Evolutionary conservation across 1,140 invertebrate species (phyloP), one percentile per base, ranked within the genome.

Genomic region (Gonioctena quinquepunctata): DNA sequence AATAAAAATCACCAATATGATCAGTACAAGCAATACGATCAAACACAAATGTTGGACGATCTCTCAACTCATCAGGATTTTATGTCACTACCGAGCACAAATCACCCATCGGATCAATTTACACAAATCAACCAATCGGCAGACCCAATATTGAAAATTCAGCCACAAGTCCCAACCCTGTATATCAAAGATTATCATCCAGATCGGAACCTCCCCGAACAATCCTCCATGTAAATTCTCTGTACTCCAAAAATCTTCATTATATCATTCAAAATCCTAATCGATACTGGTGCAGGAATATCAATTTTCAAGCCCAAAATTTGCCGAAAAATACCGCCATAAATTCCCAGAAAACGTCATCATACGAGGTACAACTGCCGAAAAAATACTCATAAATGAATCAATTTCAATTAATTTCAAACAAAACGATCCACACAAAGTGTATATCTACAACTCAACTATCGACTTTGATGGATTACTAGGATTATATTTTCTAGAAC

Each of bases 391-490:
- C 3, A 13, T 33, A 13, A 33, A 33, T 33, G 28, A 33, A 33
- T 33, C 28, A 6, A 33, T 1, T 33, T 1, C 2, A 33, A 33
- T 33, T 1, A 33, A 33, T 33, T 33, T 33, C 28, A 33, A 6
- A 33, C 28, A 33, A 0, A 33, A 54, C 11, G 66, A 68, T 59
- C 57, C 66, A 23, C 19, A 28, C 25, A 69, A 63, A 63, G 68
- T 69, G 3, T 62, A 27, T 42, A 64, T 69, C 27, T 59, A 57
- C 19, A 56, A 69, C 22, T 26, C 63, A 18, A 23, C 62, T 21
- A 69, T 69, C n/a, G 61, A 69, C 21, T 69, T 69, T 61, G 68
- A 69, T 22, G 60, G 68, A 13, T 26, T 69, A 52, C 0, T 63
- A 18, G 60, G 68, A 11, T 49, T 42, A 2, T 16, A 69, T 16